Base-by-base conservation (phyloP, 2,888 invertebrate genomes). In the Leptodirus hochenwartii region DNA sequence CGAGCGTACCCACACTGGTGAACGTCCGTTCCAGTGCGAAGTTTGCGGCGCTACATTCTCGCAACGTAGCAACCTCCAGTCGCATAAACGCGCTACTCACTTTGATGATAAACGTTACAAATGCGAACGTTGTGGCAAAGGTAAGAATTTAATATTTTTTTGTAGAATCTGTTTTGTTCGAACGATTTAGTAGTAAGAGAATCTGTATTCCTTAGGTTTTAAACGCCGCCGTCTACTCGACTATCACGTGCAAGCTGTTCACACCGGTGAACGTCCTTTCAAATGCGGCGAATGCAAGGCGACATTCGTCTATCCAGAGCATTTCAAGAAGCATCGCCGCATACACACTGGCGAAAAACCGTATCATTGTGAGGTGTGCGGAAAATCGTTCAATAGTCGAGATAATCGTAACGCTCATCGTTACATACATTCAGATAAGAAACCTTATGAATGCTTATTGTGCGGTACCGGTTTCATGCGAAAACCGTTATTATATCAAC, bases 381-480 rank as follows among this genome's bases (percentile, higher is more conserved):
- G 78, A 29, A 84, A 82, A 50, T 66, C 75, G 29, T 85, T 85
- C 57, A 80, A 75, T 47, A 78, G 80, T 6, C 64, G 80, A 34
- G 84, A 84, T 55, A 85, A 84, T 47, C 62, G 82, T 34, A 82
- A 84, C 57, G 77, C 78, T 6, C 84, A 84, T 50, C 64, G 80
- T 16, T 84, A 81, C 53, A 73, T 80, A 26, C 85, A 85, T 54
- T 79, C 78, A 44, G 77, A 81, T 49, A 79, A 81, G 49, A 85
- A 84, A 43, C 84, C 82, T 0, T 85, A 81, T 53, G 81, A 81
- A 51, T 85, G 84, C 46, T 55, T 74, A 35, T 69, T 73, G 4
- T 85, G 84, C 47, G 79, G 78, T 3, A 68, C 72, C 41, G 82
- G 81, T 0, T 85, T 76, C 46, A 84, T 84, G 81, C 59, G 84